Percentiles rank a stretch among this genome's conserved stretches.
phyloP scores from a whole-genome alignment of 1,140 invertebrate genomes.

The Conus betulinus region DNA sequence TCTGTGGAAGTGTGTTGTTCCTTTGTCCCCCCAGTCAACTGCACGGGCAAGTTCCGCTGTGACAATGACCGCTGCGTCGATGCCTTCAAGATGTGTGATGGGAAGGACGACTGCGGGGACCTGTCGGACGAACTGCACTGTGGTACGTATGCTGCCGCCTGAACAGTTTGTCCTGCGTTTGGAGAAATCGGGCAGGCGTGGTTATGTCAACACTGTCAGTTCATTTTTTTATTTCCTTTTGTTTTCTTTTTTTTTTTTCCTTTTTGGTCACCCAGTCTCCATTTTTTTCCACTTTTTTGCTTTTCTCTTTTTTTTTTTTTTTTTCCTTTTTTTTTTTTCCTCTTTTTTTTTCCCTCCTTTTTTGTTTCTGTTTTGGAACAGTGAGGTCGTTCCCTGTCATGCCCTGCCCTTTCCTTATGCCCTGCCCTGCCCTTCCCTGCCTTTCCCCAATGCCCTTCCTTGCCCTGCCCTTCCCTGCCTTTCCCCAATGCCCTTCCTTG shows the following conservation, averaged over 20 bases:
- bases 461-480: no score
- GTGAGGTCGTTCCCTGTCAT: no score
- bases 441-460: no score
- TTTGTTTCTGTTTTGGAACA: neutral
- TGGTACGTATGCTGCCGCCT: neutral
- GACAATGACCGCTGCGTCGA: constrained; percentile 43
- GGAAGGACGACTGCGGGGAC: constrained; percentile 50
- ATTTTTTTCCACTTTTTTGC: neutral
- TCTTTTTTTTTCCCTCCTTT: neutral
- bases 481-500: no score
- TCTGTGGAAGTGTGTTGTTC: neutral
- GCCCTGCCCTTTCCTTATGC: no score
- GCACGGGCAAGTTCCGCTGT: constrained; percentile 46
- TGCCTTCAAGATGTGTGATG: constrained; percentile 35
- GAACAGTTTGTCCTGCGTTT: no score
- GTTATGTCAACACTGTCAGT: neutral
- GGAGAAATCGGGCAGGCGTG: no score
- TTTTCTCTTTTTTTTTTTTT: neutral
- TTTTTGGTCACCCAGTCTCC: neutral
- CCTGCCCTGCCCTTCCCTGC: no score
- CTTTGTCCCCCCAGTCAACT: constrained; percentile 36
- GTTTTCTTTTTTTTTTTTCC: neutral
- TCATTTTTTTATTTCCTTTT: neutral
- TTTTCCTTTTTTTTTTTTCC: neutral
- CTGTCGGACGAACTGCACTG: constrained; percentile 48